Evolutionary conservation across 2,113 vertebrate species (phyloP).

Genomic region (Burhinus oedicnemus): DNA sequence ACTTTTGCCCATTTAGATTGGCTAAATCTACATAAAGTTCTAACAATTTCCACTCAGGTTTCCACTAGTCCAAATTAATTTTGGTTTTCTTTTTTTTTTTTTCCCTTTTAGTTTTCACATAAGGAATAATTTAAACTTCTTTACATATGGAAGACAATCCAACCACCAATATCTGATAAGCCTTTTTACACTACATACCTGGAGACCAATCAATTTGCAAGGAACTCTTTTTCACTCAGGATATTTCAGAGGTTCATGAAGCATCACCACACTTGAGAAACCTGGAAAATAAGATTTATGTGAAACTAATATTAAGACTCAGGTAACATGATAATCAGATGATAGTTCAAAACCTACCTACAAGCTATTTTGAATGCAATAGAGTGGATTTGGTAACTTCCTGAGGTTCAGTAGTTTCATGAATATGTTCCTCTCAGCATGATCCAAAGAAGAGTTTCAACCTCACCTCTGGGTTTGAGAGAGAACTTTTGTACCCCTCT

Average conservation of each 20-base stretch:
- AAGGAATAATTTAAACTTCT: not conserved
- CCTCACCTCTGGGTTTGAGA: constrained; percentile 72
- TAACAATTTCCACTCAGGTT: not conserved
- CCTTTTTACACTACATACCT: not conserved
- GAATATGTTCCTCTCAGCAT: constrained; percentile 68
- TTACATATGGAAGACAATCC: not conserved
- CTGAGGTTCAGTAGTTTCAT: not conserved
- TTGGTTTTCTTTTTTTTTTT: not conserved
- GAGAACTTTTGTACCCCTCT: constrained; percentile 80
- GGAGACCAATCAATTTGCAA: not conserved
- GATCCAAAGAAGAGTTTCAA: constrained; percentile 67
- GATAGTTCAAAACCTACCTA: not conserved
- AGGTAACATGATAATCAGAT: not conserved
- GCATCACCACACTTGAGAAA: not conserved
- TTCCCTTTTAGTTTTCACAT: not conserved
- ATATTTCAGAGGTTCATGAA: not conserved
- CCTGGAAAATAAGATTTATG: not conserved
- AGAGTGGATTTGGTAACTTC: not conserved
- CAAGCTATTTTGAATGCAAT: not conserved
- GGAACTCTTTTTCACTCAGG: not conserved
- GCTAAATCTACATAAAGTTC: not conserved
- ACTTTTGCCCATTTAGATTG: not conserved
- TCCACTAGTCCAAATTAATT: not conserved
- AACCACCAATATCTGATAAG: not conserved
- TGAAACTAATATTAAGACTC: not conserved